phyloP scores from a whole-genome alignment of 1,140 invertebrate species.

The Penaeus indicus region DNA sequence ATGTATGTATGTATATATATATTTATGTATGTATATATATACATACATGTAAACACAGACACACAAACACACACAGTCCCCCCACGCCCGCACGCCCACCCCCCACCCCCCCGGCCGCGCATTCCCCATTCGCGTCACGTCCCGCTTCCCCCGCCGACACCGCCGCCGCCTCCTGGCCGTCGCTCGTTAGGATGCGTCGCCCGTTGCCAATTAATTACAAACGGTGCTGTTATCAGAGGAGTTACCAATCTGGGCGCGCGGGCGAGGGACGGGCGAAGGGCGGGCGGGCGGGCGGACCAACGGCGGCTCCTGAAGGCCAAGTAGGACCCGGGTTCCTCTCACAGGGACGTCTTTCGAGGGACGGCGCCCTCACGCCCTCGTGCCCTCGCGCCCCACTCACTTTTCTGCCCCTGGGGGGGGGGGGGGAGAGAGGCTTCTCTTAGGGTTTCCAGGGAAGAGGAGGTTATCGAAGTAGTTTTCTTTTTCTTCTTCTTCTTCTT shows the following conservation, averaged over 20 bases:
- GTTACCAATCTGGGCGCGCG: constrained; percentile 56
- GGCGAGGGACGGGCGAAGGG: neutral
- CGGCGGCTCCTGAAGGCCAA: no score
- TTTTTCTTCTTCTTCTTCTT: no score
- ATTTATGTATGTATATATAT: neutral
- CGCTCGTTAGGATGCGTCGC: constrained; percentile 58
- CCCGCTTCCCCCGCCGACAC: constrained; percentile 40
- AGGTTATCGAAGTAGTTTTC: no score
- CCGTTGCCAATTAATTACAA: constrained; percentile 62
- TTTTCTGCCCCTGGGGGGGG: no score
- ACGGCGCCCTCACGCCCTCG: no score
- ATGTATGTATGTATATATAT: neutral
- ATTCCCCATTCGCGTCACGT: constrained; percentile 46
- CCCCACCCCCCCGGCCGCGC: neutral
- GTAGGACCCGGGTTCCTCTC: no score
- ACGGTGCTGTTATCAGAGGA: constrained; percentile 61
- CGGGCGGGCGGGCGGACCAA: neutral
- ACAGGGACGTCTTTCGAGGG: no score
- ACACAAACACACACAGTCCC: neutral
- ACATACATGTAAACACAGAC: neutral
- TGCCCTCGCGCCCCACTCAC: no score
- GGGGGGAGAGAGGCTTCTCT: no score
- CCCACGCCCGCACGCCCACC: neutral
- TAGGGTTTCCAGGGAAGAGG: no score
- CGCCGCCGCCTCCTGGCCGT: constrained; percentile 51